Evolutionary conservation across 2,888 invertebrate species (phyloP).

Genomic region (Caenorhabditis virilis): DNA sequence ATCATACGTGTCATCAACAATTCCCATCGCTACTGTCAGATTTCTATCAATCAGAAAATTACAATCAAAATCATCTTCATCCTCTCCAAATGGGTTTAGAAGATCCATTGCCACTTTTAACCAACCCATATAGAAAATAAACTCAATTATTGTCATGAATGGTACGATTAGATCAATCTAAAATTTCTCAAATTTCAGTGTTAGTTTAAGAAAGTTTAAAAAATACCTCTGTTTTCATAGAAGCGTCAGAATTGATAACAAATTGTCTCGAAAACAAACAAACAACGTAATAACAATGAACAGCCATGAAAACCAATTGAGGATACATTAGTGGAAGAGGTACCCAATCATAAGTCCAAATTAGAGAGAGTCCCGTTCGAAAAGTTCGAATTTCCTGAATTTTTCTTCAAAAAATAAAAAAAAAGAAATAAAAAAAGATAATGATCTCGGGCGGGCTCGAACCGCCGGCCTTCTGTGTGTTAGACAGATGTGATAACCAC

Average conservation of each 20-base stretch:
- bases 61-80: conserved; percentile 51
- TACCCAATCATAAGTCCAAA: conserved; percentile 55
- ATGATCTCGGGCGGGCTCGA: conserved; percentile 63
- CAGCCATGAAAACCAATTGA: conserved; percentile 58
- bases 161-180: conserved; percentile 43
- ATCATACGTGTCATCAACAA: conserved; percentile 39
- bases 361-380: conserved; percentile 38
- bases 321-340: conserved; percentile 61
- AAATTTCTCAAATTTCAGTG: background rate
- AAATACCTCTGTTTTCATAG: conserved; percentile 33
- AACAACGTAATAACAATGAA: conserved; percentile 60
- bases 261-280: conserved; percentile 57
- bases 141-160: conserved; percentile 47
- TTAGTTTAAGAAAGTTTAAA: background rate
- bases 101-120: conserved; percentile 50
- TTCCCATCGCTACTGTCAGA: conserved; percentile 42
- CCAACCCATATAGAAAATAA: conserved; percentile 51
- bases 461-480: conserved; percentile 58
- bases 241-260: conserved; percentile 33
- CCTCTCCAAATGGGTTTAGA: conserved; percentile 49
- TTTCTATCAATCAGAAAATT: conserved; percentile 49
- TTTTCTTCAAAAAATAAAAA: conserved; percentile 1
- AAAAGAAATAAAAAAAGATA: background rate
- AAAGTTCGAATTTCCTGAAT: conserved; percentile 46
- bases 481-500: conserved; percentile 12